Conservation (phyloP, 2,113 vertebrate species). For the Origma solitaria region DNA sequence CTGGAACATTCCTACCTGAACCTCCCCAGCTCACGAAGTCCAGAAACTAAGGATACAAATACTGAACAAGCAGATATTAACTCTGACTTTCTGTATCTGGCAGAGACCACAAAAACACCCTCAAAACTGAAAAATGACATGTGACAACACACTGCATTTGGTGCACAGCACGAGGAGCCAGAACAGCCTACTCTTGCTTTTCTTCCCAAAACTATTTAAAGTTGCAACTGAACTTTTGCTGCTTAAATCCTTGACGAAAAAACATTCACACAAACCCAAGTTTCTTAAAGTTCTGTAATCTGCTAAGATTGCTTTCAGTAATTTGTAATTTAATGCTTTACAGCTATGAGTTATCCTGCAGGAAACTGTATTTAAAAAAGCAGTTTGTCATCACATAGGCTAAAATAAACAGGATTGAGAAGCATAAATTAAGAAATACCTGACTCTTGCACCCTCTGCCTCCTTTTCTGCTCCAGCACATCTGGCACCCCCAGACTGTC, state of each 20-base stretch:
- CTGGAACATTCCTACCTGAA: background rate
- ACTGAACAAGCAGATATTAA: background rate
- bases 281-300: background rate
- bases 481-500: background rate
- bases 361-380: background rate
- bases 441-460: background rate
- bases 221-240: background rate
- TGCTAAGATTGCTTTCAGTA: background rate
- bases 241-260: background rate
- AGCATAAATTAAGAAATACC: background rate
- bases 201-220: background rate
- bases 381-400: background rate
- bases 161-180: background rate
- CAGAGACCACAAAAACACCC: background rate
- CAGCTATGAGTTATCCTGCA: background rate
- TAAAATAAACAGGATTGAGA: background rate
- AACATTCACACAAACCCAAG: background rate
- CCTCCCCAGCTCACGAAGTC: background rate
- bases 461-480: background rate
- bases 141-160: background rate
- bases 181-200: background rate
- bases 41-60: background rate
- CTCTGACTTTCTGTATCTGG: background rate
- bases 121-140: background rate
- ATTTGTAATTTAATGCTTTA: background rate